Conservation (phyloP, 2,113 vertebrate genomes). For the Formicarius rufipectus region DNA sequence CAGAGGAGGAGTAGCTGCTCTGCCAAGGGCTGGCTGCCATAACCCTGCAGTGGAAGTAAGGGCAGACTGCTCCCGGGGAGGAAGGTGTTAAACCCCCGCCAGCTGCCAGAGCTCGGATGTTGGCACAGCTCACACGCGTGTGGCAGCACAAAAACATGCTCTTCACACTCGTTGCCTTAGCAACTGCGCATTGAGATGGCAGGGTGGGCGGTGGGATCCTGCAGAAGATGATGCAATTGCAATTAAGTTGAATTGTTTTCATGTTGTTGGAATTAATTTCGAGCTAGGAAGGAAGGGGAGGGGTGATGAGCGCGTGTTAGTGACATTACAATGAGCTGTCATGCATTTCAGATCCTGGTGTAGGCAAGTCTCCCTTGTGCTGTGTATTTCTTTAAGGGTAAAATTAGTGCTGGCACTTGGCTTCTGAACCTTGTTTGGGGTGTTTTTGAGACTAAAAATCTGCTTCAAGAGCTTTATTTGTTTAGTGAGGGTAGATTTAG, state of each 20-base stretch:
- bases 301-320: neutral
- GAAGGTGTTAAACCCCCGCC: conserved; percentile 9
- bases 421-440: neutral
- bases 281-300: neutral
- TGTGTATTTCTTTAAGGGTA: neutral
- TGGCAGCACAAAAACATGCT: conserved; percentile 14
- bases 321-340: neutral
- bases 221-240: neutral
- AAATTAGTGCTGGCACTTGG: neutral
- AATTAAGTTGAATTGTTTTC: conserved; percentile 37
- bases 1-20: neutral
- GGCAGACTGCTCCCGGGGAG: neutral
- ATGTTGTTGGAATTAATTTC: neutral
- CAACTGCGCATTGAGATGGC: neutral
- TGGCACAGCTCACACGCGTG: conserved; percentile 28
- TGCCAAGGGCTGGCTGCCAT: neutral
- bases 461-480: neutral
- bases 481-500: neutral
- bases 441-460: neutral
- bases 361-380: neutral
- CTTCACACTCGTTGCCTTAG: neutral
- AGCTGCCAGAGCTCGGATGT: neutral
- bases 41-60: accelerated
- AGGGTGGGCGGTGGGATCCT: neutral
- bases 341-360: neutral